Percentiles rank a stretch among this genome's conserved stretches.
Conservation (phyloP, 2,888 invertebrate species). For the Lasioglossum morio region DNA sequence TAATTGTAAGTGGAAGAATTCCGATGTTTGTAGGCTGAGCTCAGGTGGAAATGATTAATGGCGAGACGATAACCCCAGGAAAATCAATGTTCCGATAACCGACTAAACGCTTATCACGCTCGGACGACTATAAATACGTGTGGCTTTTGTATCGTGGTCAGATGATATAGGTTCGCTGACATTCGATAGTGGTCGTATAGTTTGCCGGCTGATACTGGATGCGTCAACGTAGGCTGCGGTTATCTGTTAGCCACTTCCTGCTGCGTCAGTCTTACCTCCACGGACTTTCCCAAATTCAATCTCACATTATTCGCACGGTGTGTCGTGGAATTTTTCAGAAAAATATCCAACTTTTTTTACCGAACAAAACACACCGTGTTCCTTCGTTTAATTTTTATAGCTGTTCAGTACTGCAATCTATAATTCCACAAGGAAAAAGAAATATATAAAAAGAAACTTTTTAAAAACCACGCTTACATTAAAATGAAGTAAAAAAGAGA, state of each 20-base stretch:
- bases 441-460: no score
- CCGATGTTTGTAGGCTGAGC: not conserved
- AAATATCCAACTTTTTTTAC: not conserved
- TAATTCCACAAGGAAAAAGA: no score
- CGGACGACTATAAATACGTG: constrained; percentile 31
- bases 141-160: constrained; percentile 22
- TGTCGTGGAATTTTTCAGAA: not conserved
- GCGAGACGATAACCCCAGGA: not conserved
- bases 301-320: not conserved
- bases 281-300: constrained; percentile 18
- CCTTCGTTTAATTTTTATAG: not conserved
- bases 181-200: constrained; percentile 60
- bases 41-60: constrained; percentile 8
- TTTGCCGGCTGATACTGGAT: constrained; percentile 56
- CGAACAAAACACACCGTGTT: not conserved
- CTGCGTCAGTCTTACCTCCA: constrained; percentile 21
- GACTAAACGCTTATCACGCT: constrained; percentile 34
- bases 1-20: not conserved
- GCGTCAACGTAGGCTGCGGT: constrained; percentile 57
- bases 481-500: no score
- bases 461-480: no score
- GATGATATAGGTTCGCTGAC: constrained; percentile 51
- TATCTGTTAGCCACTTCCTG: constrained; percentile 63
- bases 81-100: constrained; percentile 7
- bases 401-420: not conserved